phyloP scores from a whole-genome alignment of 2,113 vertebrate species.

The Nyctereutes procyonoides region DNA sequence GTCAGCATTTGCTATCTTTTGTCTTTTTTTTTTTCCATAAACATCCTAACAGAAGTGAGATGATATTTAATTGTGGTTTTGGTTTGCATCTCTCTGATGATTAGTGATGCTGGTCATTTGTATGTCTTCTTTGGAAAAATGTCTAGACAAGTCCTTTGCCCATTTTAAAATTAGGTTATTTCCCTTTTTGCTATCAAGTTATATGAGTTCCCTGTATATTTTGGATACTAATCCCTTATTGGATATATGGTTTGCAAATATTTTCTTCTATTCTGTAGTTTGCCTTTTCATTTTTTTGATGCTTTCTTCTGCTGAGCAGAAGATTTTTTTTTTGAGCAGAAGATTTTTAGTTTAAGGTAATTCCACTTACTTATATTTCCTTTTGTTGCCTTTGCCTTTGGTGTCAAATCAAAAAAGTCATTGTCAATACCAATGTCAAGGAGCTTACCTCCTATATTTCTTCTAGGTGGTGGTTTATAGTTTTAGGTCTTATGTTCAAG shows the following conservation, averaged over 20 bases:
- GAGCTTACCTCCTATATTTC: background rate
- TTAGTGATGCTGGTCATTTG: background rate
- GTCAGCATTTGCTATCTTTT: background rate
- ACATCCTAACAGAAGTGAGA: background rate
- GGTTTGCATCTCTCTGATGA: background rate
- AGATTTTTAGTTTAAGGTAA: background rate
- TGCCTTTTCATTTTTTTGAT: background rate
- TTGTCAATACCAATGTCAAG: background rate
- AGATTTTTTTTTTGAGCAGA: background rate
- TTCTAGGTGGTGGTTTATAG: background rate
- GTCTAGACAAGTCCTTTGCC: background rate
- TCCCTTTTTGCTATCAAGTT: background rate
- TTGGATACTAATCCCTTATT: background rate
- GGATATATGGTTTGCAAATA: background rate
- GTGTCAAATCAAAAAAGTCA: background rate
- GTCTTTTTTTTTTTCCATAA: background rate
- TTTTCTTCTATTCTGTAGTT: background rate
- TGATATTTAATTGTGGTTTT: background rate
- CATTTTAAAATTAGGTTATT: background rate
- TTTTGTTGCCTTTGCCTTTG: background rate
- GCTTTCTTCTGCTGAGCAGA: background rate
- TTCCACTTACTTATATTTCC: background rate
- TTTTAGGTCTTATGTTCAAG: background rate
- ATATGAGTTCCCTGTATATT: background rate
- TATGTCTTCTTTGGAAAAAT: background rate